Conservation (phyloP, 2,888 invertebrate genomes). For the Drosophila setosimentum region DNA sequence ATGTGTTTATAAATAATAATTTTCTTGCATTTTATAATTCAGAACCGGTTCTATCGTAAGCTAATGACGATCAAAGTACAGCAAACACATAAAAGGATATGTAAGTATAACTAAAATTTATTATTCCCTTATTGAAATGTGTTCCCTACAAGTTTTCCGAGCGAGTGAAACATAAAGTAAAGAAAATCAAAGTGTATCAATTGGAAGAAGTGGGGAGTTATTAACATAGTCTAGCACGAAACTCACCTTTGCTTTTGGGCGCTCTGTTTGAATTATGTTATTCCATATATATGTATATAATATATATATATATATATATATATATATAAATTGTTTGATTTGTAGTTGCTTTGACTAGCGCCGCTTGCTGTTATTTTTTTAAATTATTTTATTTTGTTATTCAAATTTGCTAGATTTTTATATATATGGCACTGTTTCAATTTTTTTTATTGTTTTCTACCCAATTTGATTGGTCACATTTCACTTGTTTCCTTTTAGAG, state of each 20-base stretch:
- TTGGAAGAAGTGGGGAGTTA: background rate
- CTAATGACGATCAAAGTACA: background rate
- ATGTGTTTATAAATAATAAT: background rate
- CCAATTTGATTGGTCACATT: constrained; percentile 49
- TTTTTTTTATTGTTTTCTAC: constrained; percentile 11
- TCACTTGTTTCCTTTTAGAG: constrained; percentile 17
- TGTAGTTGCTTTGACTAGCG: constrained; percentile 48
- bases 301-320: background rate
- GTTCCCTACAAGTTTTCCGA: background rate
- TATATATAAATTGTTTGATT: background rate
- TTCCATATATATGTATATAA: constrained; percentile 34
- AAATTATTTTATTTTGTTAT: background rate
- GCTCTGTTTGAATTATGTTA: constrained; percentile 6
- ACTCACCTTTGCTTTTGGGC: constrained; percentile 44
- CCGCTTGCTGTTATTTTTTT: constrained; percentile 1
- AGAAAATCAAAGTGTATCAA: background rate
- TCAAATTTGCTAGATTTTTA: constrained; percentile 12
- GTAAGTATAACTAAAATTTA: background rate
- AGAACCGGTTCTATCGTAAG: background rate
- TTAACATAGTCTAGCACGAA: background rate
- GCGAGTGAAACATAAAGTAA: background rate
- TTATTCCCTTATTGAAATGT: background rate
- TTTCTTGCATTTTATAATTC: background rate
- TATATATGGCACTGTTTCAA: constrained; percentile 59
- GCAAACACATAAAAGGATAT: background rate